Conservation (phyloP, 2,888 invertebrate species). For the Melanotus villosus region DNA sequence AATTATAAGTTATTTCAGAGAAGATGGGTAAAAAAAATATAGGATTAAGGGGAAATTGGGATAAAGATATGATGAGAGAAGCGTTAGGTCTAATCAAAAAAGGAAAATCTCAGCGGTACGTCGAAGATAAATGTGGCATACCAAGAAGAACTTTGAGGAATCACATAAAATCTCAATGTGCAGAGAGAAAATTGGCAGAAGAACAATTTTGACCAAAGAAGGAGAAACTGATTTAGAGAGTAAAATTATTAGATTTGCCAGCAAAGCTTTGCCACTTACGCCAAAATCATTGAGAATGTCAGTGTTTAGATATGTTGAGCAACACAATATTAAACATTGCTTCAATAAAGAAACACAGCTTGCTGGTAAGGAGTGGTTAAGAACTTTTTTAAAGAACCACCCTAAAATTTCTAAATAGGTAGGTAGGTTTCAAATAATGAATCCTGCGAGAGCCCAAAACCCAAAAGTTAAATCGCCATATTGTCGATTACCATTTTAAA, state of each 20-base stretch:
- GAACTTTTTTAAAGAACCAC: conserved; percentile 35
- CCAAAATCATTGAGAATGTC: background rate
- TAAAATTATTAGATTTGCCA: conserved; percentile 7
- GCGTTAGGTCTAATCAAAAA: conserved; percentile 1
- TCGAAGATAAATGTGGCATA: background rate
- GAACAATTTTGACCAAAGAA: background rate
- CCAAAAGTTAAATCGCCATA: conserved; percentile 47
- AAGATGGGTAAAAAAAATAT: background rate
- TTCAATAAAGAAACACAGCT: conserved; percentile 11
- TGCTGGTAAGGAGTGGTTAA: conserved; percentile 8
- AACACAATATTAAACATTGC: background rate
- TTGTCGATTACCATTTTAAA: too few relatives aligned
- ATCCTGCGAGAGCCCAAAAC: conserved; percentile 53
- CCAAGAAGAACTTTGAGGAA: conserved; percentile 19
- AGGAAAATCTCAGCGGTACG: conserved; percentile 10
- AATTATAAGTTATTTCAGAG: background rate
- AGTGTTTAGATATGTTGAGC: background rate
- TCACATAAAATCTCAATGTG: background rate
- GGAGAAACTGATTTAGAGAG: background rate
- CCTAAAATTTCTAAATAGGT: conserved; percentile 47
- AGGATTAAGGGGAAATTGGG: background rate
- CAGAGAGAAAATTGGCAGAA: background rate
- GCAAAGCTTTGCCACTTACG: conserved; percentile 6
- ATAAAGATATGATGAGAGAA: background rate
- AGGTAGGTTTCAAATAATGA: conserved; percentile 56